These are phyloP conservation scores for Actinia equina DNA, from an alignment of 64 coral and sea anemone genomes.

Conservation along the genomic window DNA sequence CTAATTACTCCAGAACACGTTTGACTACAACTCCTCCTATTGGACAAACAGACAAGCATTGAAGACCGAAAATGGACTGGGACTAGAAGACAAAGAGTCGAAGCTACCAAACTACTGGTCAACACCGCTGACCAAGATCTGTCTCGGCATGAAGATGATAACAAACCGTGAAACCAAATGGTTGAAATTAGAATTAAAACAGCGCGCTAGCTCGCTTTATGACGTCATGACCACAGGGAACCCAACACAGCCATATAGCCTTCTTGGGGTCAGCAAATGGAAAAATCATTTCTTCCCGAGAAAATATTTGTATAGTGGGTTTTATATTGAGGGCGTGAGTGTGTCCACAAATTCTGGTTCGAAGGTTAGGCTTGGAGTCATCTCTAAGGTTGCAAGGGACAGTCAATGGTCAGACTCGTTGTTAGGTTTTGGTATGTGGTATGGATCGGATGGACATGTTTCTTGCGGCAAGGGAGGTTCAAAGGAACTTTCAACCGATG, in stretches of 20 bases:
- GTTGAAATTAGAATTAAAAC: not conserved
- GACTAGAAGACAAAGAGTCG: not conserved
- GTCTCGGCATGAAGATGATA: not conserved
- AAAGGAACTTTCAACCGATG: not conserved
- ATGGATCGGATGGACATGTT: not conserved
- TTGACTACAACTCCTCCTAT: not conserved
- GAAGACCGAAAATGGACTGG: not conserved
- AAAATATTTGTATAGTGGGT: not conserved
- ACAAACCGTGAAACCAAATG: not conserved
- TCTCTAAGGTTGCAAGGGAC: not conserved
- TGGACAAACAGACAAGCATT: constrained; percentile 15
- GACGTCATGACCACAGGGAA: constrained; percentile 8
- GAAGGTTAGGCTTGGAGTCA: not conserved
- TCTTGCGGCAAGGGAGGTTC: not conserved
- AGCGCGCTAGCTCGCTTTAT: not conserved
- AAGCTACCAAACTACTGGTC: constrained; percentile 17
- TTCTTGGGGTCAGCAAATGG: not conserved
- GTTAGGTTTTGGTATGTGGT: not conserved
- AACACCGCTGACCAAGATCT: constrained; percentile 21
- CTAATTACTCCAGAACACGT: not conserved
- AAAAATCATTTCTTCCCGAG: not conserved
- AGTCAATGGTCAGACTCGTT: not conserved
- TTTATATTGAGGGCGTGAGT: not conserved
- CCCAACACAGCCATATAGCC: not conserved
- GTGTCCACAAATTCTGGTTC: not conserved